These are phyloP conservation scores for Oasisia sp. DNA, from an alignment of 2,888 invertebrate species.

Conservation along the genomic window DNA sequence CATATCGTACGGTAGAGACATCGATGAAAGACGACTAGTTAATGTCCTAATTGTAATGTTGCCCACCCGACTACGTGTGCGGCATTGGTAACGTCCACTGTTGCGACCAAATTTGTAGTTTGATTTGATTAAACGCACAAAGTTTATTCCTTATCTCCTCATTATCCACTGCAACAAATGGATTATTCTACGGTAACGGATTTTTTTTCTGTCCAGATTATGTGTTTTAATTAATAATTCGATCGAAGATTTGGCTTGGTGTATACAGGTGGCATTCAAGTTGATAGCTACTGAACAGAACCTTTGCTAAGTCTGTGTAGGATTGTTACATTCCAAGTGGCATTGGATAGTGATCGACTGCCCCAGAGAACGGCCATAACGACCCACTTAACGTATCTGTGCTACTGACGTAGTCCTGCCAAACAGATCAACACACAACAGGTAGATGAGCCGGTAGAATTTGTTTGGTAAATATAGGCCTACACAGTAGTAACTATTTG, in stretches of 20 bases:
- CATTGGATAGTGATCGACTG: no score
- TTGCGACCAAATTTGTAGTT: background rate
- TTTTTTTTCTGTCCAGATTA: no score
- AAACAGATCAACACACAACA: background rate
- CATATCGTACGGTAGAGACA: background rate
- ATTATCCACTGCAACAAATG: no score
- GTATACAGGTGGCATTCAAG: no score
- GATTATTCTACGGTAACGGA: no score
- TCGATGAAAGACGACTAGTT: background rate
- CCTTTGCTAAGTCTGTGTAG: no score
- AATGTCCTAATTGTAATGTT: background rate
- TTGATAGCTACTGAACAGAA: no score
- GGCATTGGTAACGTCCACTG: background rate
- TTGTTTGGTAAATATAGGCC: background rate
- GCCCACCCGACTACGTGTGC: background rate
- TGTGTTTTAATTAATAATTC: no score
- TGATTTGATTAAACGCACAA: background rate
- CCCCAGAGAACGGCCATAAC: no score
- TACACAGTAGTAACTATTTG: no score
- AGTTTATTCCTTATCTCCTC: background rate
- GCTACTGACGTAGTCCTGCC: background rate
- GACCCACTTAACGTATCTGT: background rate
- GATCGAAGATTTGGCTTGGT: no score
- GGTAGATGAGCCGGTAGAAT: background rate
- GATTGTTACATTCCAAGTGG: no score